phyloP scores from a whole-genome alignment of 1,140 invertebrate species.

The Lucilia sericata region DNA sequence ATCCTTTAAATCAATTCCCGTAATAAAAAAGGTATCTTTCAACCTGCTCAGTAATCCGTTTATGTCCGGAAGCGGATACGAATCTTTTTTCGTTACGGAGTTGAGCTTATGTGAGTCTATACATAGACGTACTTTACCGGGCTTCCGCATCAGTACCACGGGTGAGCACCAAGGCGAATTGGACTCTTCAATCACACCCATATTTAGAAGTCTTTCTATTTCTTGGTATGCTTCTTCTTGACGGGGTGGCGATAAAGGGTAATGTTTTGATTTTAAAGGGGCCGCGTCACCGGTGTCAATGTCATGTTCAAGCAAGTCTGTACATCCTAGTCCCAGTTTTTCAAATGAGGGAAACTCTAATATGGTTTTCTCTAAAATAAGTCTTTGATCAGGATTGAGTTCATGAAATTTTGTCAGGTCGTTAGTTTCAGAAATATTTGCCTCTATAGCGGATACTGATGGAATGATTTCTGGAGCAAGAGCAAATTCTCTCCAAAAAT shows the following conservation, averaged over 20 bases:
- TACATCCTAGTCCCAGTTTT: slow-evolving; percentile 38
- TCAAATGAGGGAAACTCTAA: slow-evolving; percentile 32
- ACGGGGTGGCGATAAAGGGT: slow-evolving; percentile 25
- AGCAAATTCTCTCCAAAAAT: slow-evolving; percentile 4
- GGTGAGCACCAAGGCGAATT: slow-evolving; percentile 43
- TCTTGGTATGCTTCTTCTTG: slow-evolving; percentile 19
- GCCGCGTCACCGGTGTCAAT: slow-evolving; percentile 29
- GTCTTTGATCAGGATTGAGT: neutral
- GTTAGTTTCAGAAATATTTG: neutral
- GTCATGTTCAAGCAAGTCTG: slow-evolving; percentile 25
- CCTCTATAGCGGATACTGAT: neutral
- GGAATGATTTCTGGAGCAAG: neutral
- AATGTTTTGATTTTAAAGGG: neutral
- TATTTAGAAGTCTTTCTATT: slow-evolving; percentile 8
- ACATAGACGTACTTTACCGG: neutral
- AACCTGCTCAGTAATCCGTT: slow-evolving; percentile 57
- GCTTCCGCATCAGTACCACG: neutral
- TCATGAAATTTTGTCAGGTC: neutral
- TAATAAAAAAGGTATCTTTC: slow-evolving; percentile 53
- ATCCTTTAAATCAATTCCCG: slow-evolving; percentile 38
- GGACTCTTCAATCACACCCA: slow-evolving; percentile 35
- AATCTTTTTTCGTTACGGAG: slow-evolving; percentile 60
- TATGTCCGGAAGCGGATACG: slow-evolving; percentile 42
- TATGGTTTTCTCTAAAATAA: neutral
- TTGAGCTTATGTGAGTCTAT: slow-evolving; percentile 66